Base-by-base conservation (phyloP, 1,140 invertebrate genomes). In the Acromyrmex charruanus region DNA sequence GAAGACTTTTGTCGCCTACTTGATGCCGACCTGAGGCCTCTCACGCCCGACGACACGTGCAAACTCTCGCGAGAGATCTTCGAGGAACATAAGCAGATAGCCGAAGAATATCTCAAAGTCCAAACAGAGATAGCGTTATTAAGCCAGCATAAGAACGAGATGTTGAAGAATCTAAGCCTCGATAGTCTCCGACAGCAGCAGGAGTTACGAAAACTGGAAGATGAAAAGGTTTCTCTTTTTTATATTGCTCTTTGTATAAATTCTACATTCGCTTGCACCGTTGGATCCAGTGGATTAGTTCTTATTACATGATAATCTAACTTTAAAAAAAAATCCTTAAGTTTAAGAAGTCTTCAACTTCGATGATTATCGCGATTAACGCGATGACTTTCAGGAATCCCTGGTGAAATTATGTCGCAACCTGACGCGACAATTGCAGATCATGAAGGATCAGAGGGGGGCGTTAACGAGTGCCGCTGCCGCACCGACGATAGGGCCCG, bases 81-180 rank as follows among this genome's bases (percentile, higher is more conserved):
- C 94, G 96, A 98, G 79, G 97, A 98, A 89, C 98, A 99, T 93
- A 98, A 98, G 91, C 96, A 97, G 93, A 96, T 98, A 88, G 97
- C 97, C 55, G 96, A 97, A 92, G 97, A 97, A 94, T 97, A 97
- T 94, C 96, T 97, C 44, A 97, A 97, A 93, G 96, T 97, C 65
- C 97, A 98, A 94, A 97, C 97, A 55, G 97, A 98, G 94, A 96
- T 98, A 79, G 97, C 97, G 3, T 96, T 97, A 86, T 94, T 98
- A 69, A 96, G 96, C 59, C 97, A 97, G 91, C 96, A 96, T 89
- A 97, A 97, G 93, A 96, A 96, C 89, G 96, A 97, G 88, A 94
- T 98, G 79, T 93, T 96, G 51, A 97, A 97, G 88, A 96, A 96
- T 89, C 95, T 97, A 88, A 96, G 96, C 88, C 95, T 96, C 55